phyloP scores from a whole-genome alignment of 2,888 invertebrate genomes.

The Electrophaes corylata region DNA sequence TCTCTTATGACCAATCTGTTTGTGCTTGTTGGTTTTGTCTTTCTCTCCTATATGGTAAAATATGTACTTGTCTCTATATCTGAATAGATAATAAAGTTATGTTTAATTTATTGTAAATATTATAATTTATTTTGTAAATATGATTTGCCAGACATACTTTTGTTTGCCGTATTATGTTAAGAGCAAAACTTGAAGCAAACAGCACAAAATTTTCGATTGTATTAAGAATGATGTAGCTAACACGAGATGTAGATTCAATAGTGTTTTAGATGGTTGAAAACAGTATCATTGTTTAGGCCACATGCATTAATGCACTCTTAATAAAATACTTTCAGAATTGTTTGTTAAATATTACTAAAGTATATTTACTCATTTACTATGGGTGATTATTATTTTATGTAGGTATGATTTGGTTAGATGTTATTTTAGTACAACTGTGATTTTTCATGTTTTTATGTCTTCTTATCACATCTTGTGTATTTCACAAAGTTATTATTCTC shows the following conservation, averaged over 20 bases:
- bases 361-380: background rate
- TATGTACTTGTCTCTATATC: conserved; percentile 90
- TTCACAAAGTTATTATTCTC: background rate
- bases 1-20: conserved; percentile 93
- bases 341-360: background rate
- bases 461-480: background rate
- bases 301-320: background rate
- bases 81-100: conserved; percentile 47
- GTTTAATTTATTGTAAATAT: conserved; percentile 66
- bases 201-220: background rate
- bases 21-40: conserved; percentile 95
- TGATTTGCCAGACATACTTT: conserved; percentile 27
- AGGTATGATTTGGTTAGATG: background rate
- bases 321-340: background rate
- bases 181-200: conserved; percentile 1
- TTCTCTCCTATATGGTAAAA: conserved; percentile 96
- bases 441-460: background rate
- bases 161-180: conserved; percentile 3
- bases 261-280: background rate
- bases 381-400: background rate
- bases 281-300: background rate
- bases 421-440: conserved; percentile 10
- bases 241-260: background rate
- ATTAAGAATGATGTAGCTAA: background rate
- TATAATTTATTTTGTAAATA: conserved; percentile 83